Evolutionary conservation across 1,140 invertebrate genomes (phyloP), one percentile per base, ranked within the genome.

Genomic region (Meteorus sp.): DNA sequence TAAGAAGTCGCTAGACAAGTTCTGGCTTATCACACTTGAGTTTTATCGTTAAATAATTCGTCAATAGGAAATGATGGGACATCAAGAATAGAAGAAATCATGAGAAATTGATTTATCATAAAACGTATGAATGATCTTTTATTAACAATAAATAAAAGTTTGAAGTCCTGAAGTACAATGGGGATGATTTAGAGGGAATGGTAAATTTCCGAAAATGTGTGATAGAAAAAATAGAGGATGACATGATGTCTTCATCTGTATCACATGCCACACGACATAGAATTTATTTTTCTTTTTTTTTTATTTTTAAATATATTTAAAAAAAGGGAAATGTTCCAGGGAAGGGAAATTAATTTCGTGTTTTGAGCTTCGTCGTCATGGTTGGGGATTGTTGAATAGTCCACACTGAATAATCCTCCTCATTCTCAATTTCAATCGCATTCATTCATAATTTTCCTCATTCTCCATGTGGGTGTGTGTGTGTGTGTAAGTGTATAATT

Each of bases 91-190:
- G 59, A 25, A 33, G 37, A 59, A 37, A 59, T 39, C 44, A 61
- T 57, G 20, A 39, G 20, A 29, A 50, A 35, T 9, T 44, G 27
- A 48, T 70, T 70, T 76, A 73, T 78, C 71, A 73, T 72, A 74
- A 78, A 68, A 74, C 69, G 65, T 73, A 72, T 68, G 69, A 69
- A 67, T 69, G 59, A 74, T 66, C 68, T 75, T 78, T 78, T 79
- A 77, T 78, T 78, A 67, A 77, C 72, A 76, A 77, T 78, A 75
- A 75, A 77, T 78, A 75, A 71, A 79, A 74, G 69, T 70, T 69
- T 43, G 44, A 48, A 35, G 44, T 70, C 60, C 63, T 71, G 66
- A 60, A 67, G 23, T 35, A 45, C 9, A 3, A 13, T 55, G 55
- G 37, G 33, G 17, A 41, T 47, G 20, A 27, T 22, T n/a, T 11